phyloP scores from a whole-genome alignment of 2,888 invertebrate species.

The Strigamia transsilvanica region DNA sequence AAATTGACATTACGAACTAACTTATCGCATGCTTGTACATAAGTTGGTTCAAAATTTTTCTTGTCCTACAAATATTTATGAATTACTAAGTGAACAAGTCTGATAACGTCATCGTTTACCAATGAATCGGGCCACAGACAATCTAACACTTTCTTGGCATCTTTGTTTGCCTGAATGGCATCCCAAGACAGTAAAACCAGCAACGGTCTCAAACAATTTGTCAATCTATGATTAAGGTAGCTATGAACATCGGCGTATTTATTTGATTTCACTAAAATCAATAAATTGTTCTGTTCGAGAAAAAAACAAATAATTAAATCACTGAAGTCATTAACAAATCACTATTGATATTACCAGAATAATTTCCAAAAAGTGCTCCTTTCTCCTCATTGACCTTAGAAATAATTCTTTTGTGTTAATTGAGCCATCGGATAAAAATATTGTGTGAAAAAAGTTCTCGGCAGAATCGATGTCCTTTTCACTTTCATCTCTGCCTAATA shows the following conservation, averaged over 20 bases:
- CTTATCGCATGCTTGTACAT: slow-evolving; percentile 20
- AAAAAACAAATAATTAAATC: not conserved
- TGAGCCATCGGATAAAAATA: not conserved
- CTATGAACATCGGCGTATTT: not conserved
- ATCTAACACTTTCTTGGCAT: not conserved
- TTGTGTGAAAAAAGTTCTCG: not conserved
- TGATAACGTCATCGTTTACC: not conserved
- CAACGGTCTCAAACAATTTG: not conserved
- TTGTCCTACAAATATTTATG: not conserved
- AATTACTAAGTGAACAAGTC: not conserved
- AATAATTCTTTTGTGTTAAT: not conserved
- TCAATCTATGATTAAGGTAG: not conserved
- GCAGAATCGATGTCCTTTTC: slow-evolving; percentile 1
- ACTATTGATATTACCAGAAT: not conserved
- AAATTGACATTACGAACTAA: slow-evolving; percentile 11
- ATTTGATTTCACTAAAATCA: not conserved
- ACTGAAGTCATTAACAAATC: not conserved
- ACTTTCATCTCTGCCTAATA: not conserved
- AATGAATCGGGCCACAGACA: slow-evolving; percentile 16
- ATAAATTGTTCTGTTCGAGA: not conserved
- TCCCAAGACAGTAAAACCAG: not conserved
- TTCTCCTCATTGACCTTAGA: not conserved
- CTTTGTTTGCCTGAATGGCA: not conserved
- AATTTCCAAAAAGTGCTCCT: slow-evolving; percentile 23
- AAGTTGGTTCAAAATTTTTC: slow-evolving; percentile 27